These are phyloP conservation scores for Apogon hyalosoma DNA, from an alignment of 2,797 vertebrate genomes.

Conservation along the genomic window DNA sequence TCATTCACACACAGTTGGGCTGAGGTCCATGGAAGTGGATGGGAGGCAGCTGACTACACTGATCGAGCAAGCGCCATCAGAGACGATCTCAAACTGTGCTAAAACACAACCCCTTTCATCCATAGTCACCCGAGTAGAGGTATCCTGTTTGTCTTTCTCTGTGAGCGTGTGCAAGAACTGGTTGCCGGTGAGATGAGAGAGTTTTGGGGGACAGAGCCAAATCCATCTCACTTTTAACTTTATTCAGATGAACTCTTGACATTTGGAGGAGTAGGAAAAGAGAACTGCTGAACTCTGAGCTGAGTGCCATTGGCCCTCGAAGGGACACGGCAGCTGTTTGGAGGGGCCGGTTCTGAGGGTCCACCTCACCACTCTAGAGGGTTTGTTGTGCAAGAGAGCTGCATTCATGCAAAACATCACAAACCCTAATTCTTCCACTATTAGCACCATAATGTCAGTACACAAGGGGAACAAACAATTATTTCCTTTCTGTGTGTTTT, in stretches of 20 bases:
- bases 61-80: constrained; percentile 34
- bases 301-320: constrained; percentile 36
- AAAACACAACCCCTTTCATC: constrained; percentile 68
- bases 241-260: constrained; percentile 76
- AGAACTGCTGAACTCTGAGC: constrained; percentile 49
- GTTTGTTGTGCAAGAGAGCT: constrained; percentile 61
- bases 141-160: constrained; percentile 80
- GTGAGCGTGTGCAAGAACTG: constrained; percentile 48
- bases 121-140: constrained; percentile 65
- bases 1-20: constrained; percentile 53
- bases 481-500: constrained; percentile 56
- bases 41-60: constrained; percentile 10
- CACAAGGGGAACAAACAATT: constrained; percentile 54
- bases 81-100: constrained; percentile 64
- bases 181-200: constrained; percentile 67
- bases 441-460: constrained; percentile 45
- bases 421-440: constrained; percentile 48
- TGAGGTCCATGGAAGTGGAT: constrained; percentile 31
- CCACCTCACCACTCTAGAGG: constrained; percentile 43
- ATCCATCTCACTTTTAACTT: constrained; percentile 68
- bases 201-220: constrained; percentile 41
- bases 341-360: constrained; percentile 41
- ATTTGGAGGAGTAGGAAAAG: constrained; percentile 37
- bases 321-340: constrained; percentile 64
- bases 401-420: constrained; percentile 54